Evolutionary conservation across 2,888 invertebrate species (phyloP).

Genomic region (Scelioninae gen. 1): DNA sequence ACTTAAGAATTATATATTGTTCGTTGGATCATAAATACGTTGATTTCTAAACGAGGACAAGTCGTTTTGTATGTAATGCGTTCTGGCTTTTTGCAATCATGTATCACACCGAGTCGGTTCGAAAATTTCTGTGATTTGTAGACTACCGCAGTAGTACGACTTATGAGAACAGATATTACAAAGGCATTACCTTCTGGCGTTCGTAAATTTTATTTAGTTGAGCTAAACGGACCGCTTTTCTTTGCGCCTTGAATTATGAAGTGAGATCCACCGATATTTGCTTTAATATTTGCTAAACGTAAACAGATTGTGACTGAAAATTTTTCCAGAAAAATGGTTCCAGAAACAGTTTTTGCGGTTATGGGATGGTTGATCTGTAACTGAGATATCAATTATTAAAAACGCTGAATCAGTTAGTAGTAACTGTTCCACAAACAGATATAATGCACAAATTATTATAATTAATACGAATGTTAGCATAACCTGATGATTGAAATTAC

Average conservation of each 20-base stretch:
- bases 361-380: not conserved
- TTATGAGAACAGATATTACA: constrained; percentile 11
- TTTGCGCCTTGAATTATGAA: not conserved
- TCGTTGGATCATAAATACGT: constrained; percentile 51
- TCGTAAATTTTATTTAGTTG: constrained; percentile 22
- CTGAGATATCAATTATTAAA: not conserved
- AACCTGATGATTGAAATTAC: no score
- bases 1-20: constrained; percentile 64
- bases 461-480: not conserved
- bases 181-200: constrained; percentile 6
- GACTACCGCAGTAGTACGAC: constrained; percentile 25
- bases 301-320: not conserved
- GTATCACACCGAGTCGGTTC: constrained; percentile 19
- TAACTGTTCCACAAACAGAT: not conserved
- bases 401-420: not conserved
- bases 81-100: constrained; percentile 42
- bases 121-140: constrained; percentile 56
- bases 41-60: constrained; percentile 54
- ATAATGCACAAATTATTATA: not conserved
- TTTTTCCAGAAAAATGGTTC: no score
- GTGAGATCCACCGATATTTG: not conserved
- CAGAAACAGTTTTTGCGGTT: not conserved
- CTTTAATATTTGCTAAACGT: constrained; percentile 18
- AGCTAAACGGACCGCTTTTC: constrained; percentile 10
- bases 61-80: constrained; percentile 47